Conservation (phyloP, 2,888 invertebrate species). For the Gari tellinella region DNA sequence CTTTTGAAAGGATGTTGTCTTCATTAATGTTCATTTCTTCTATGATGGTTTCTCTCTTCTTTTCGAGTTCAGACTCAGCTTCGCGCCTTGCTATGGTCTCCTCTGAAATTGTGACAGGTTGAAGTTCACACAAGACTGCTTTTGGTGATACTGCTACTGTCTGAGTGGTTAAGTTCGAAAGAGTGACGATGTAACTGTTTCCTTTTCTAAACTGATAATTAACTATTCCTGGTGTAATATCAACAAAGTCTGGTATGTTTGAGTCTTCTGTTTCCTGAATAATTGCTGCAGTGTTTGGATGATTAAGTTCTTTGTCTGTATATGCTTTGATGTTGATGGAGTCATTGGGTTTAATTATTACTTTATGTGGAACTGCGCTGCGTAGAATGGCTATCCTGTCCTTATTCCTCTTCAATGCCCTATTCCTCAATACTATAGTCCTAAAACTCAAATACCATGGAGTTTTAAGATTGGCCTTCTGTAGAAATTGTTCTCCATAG, state of each 20-base stretch:
- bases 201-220: conserved; percentile 1
- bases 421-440: neutral
- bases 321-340: conserved; percentile 3
- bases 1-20: neutral
- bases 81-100: neutral
- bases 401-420: conserved; percentile 13
- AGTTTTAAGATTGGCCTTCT: conserved; percentile 5
- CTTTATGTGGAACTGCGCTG: conserved; percentile 4
- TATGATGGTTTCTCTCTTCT: neutral
- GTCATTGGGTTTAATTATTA: conserved; percentile 10
- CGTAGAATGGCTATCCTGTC: conserved; percentile 10
- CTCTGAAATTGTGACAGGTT: conserved; percentile 26
- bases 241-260: conserved; percentile 4
- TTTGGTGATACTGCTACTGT: conserved; percentile 15
- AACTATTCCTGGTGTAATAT: conserved; percentile 10
- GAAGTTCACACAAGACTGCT: conserved; percentile 27
- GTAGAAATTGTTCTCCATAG: conserved; percentile 24
- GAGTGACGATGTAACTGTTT: conserved; percentile 2
- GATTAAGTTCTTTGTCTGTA: conserved; percentile 9
- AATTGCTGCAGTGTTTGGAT: conserved; percentile 7
- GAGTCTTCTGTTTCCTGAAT: conserved; percentile 12
- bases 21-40: neutral
- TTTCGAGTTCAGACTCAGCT: too few relatives aligned
- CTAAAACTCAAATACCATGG: conserved; percentile 22
- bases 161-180: conserved; percentile 18